A percentile compares a stretch with the other conserved stretches of the same genome.
Evolutionary conservation across 2,113 vertebrate species (phyloP).

Genomic region (Heliornis fulica): DNA sequence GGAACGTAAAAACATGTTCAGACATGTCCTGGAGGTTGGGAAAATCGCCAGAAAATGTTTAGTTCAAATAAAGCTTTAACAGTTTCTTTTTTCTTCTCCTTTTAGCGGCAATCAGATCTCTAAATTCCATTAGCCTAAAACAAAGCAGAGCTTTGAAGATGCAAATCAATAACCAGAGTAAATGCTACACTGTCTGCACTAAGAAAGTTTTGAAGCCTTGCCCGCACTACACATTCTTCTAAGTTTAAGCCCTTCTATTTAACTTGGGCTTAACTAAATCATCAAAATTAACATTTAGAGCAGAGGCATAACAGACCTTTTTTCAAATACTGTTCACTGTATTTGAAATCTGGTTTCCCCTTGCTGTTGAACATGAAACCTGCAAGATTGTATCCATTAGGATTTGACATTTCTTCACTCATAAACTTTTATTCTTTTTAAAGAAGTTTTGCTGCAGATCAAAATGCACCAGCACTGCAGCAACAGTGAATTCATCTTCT

Average conservation of each 20-base stretch:
- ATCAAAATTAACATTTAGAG: not conserved
- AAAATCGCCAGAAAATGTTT: slow-evolving; percentile 38
- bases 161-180: slow-evolving; percentile 20
- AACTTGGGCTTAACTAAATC: not conserved
- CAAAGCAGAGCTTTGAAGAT: slow-evolving; percentile 42
- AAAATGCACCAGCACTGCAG: not conserved
- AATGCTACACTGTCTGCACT: not conserved
- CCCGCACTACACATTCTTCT: not conserved
- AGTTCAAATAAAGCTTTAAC: slow-evolving; percentile 60
- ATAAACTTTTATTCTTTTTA: not conserved
- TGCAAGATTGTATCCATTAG: not conserved
- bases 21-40: slow-evolving; percentile 57
- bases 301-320: not conserved
- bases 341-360: not conserved
- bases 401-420: not conserved
- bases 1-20: slow-evolving; percentile 54
- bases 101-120: slow-evolving; percentile 56
- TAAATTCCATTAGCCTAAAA: slow-evolving; percentile 45
- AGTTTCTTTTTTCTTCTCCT: slow-evolving; percentile 62
- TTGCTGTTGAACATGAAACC: not conserved
- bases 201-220: not conserved
- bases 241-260: not conserved
- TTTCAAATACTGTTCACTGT: not conserved
- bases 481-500: not conserved
- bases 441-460: not conserved